These are phyloP conservation scores for Torymus texanus DNA, from an alignment of 2,888 invertebrate species.

Conservation along the genomic window DNA sequence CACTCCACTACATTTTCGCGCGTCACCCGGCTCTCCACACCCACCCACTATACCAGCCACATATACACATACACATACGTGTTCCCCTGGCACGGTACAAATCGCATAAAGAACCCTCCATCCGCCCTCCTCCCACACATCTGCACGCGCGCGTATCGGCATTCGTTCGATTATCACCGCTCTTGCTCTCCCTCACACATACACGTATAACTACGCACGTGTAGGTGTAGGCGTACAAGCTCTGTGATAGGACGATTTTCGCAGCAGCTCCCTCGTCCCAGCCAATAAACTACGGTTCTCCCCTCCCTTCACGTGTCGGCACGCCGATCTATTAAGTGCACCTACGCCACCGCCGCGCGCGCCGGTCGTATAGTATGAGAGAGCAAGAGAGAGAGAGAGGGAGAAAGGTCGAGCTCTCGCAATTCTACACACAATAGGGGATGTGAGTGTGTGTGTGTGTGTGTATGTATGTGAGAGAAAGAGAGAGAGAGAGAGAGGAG, in stretches of 20 bases:
- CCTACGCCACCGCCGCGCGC: conserved; percentile 26
- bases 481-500: no score
- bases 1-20: no score
- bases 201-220: background rate
- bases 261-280: conserved; percentile 52
- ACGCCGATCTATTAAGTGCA: conserved; percentile 43
- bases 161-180: conserved; percentile 45
- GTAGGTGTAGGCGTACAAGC: conserved; percentile 3
- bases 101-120: no score
- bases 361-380: conserved; percentile 29
- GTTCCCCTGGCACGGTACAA: no score
- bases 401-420: background rate
- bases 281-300: conserved; percentile 49
- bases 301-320: conserved; percentile 9
- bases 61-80: no score
- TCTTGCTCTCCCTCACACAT: background rate
- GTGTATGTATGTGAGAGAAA: no score
- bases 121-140: background rate
- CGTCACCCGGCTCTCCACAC: no score
- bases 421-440: conserved; percentile 12
- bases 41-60: no score
- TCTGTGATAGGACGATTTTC: conserved; percentile 56
- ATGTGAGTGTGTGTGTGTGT: no score
- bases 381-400: conserved; percentile 3
- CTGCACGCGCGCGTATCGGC: conserved; percentile 41